Conservation (phyloP, 1,140 invertebrate genomes). For the Muscidifurax raptorellus region DNA sequence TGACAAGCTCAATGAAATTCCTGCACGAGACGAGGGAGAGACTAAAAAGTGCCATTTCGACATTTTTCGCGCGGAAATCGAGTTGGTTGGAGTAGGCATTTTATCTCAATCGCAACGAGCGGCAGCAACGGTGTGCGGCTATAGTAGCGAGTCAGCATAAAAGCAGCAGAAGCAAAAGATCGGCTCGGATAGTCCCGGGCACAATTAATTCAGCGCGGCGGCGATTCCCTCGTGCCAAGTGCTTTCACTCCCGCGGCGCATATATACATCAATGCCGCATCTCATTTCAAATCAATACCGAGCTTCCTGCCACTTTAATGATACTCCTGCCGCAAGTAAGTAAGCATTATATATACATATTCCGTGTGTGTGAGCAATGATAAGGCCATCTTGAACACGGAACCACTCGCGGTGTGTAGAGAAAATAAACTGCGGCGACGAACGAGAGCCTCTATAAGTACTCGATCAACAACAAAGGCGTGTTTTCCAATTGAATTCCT, state of each 20-base stretch:
- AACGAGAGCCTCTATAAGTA: too few species aligned
- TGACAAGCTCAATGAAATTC: background rate
- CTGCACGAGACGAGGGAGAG: background rate
- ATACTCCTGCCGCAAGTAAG: background rate
- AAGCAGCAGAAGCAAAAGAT: background rate
- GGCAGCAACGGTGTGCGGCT: background rate
- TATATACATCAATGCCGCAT: constrained; percentile 23
- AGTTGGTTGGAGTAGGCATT: background rate
- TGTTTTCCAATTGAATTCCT: constrained; percentile 1
- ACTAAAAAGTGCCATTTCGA: too few species aligned
- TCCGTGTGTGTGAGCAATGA: background rate
- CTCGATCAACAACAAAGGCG: background rate
- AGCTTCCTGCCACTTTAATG: background rate
- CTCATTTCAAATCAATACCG: background rate
- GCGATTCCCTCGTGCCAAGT: background rate
- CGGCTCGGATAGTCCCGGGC: background rate
- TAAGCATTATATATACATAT: background rate
- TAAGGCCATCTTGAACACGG: too few species aligned
- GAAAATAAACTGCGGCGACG: too few species aligned
- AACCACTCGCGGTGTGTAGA: background rate
- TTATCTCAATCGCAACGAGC: background rate
- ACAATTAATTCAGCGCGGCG: constrained; percentile 8
- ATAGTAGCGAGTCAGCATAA: background rate
- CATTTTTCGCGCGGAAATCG: background rate
- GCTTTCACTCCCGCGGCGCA: background rate